Conservation (phyloP, 2,113 vertebrate genomes). For the Rana temporaria region DNA sequence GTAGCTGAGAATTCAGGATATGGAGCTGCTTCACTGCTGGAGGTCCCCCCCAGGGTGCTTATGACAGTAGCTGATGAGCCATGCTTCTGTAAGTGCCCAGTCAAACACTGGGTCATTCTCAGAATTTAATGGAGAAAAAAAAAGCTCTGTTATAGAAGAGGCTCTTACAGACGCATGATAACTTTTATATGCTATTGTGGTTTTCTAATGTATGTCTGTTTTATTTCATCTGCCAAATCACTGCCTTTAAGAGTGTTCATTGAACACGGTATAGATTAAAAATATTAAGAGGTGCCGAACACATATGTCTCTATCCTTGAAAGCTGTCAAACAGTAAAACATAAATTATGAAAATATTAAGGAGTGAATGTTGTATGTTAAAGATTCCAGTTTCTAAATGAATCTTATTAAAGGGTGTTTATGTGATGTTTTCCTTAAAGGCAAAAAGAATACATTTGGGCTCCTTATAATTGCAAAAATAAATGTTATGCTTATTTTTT, state of each 20-base stretch:
- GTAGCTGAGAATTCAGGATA: slow-evolving; percentile 73
- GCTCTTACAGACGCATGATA: slow-evolving; percentile 25
- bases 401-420: too few species aligned
- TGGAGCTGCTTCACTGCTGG: slow-evolving; percentile 74
- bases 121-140: slow-evolving; percentile 63
- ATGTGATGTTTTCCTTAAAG: too few species aligned
- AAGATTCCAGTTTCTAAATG: too few species aligned
- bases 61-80: slow-evolving; percentile 79
- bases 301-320: too few species aligned
- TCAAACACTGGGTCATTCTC: slow-evolving; percentile 78
- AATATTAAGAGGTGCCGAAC: too few species aligned
- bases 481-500: too few species aligned
- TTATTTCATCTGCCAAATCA: neutral
- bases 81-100: slow-evolving; percentile 78
- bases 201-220: neutral
- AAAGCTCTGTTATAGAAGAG: slow-evolving; percentile 71
- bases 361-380: too few species aligned
- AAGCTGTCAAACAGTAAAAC: too few species aligned
- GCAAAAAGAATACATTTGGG: too few species aligned
- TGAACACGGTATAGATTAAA: too few species aligned
- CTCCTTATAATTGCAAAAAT: too few species aligned
- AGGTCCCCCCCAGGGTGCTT: slow-evolving; percentile 71
- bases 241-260: neutral
- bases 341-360: too few species aligned
- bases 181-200: neutral